phyloP scores from a whole-genome alignment of 2,888 invertebrate genomes.

The Pammene fasciana region DNA sequence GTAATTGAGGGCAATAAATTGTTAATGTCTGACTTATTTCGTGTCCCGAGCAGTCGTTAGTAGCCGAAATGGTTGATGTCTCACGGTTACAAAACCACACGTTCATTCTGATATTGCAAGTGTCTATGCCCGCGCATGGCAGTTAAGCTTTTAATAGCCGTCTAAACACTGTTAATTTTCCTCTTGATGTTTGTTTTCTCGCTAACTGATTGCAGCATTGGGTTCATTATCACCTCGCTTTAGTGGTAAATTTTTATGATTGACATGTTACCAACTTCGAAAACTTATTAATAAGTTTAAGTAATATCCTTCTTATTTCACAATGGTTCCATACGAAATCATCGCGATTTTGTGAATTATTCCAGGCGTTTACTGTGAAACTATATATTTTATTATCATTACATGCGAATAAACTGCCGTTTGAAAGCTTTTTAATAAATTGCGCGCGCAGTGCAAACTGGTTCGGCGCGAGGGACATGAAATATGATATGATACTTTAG shows the following conservation, averaged over 20 bases:
- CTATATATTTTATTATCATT: conserved; percentile 29
- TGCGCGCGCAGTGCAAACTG: conserved; percentile 5
- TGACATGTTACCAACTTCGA: conserved; percentile 69
- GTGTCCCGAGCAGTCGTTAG: conserved; percentile 66
- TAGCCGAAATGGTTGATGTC: conserved; percentile 66
- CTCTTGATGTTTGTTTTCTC: conserved; percentile 63
- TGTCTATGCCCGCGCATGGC: conserved; percentile 66
- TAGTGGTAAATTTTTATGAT: conserved; percentile 71
- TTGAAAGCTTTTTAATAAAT: conserved; percentile 41
- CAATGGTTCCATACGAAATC: conserved; percentile 27
- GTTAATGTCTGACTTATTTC: conserved; percentile 72
- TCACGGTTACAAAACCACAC: conserved; percentile 65
- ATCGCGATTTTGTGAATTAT: neutral
- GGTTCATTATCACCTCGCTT: conserved; percentile 58
- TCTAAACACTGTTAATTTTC: conserved; percentile 57
- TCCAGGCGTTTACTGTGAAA: conserved; percentile 22
- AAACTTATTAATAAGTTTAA: conserved; percentile 50
- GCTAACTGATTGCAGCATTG: conserved; percentile 49
- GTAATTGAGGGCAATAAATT: conserved; percentile 80
- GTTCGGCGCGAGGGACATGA: conserved; percentile 24
- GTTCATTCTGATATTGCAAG: conserved; percentile 63
- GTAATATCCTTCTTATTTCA: conserved; percentile 34
- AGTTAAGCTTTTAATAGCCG: conserved; percentile 72
- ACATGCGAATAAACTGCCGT: conserved; percentile 25
- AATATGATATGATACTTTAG: conserved; percentile 28